Evolutionary conservation across 1,140 invertebrate genomes (phyloP), one percentile per base, ranked within the genome.

Genomic region (Neoseiulus cucumeris): DNA sequence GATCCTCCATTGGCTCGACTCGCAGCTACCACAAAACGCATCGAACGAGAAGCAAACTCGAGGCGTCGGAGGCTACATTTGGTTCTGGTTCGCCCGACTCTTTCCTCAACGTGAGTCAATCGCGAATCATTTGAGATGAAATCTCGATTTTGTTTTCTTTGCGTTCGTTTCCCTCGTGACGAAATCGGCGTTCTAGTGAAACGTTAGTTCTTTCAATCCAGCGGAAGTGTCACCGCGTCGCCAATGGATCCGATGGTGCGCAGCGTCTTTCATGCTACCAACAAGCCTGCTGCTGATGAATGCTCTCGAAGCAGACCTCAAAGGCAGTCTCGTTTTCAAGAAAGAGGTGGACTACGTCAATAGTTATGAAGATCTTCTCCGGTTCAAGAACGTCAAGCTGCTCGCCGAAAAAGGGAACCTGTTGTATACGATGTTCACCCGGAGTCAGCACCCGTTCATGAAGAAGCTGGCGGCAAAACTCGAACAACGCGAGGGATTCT

Each of bases 271-370:
- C 33, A 59, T 59, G 51, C 22, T 59, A 2, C 22, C 51, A 12
- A 59, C 22, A 2, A 59, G 51, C 51, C 22, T 59, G 4, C 17
- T 59, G 17, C 22, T 59, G 14, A 25, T 59, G n/a, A 59, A 2
- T 33, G 1, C 22, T 1, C 22, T 59, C 4, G 51, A 59, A 59
- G 51, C 51, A 6, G 51, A 59, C 9, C 51, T 59, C 14, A 59
- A 59, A 33, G 22, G 51, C 51, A 59, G 51, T 25, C 22, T 59
- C 4, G 51, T 59, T 4, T 59, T 59, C 51, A 59, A 59, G 51
- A 59, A n/a, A 2, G 51, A 59, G 33, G n/a, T 5, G 22, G 51
- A 59, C 22, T 14, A 59, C 51, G 51, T 59, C 14, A 59, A 59
- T 20, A 20, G 33, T 9, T 59, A 29, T 33, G 14, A 25, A 9